These are phyloP conservation scores for Latheticus oryzae DNA, from an alignment of 2,888 invertebrate genomes.

Conservation along the genomic window DNA sequence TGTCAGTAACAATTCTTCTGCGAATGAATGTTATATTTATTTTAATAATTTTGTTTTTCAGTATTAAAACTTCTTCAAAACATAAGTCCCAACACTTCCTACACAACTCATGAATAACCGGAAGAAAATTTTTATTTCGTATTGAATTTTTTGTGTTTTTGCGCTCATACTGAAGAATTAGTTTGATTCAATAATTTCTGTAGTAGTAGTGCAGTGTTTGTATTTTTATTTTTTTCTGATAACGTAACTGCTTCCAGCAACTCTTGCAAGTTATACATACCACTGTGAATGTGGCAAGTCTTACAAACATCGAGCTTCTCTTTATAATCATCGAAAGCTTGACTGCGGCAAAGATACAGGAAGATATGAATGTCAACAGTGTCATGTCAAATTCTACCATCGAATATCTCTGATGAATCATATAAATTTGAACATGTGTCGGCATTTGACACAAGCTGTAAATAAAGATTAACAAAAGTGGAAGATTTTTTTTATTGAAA, in stretches of 20 bases:
- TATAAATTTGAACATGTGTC: constrained; percentile 24
- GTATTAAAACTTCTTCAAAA: too few species aligned
- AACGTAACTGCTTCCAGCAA: constrained; percentile 16
- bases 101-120: too few species aligned
- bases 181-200: too few species aligned
- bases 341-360: constrained; percentile 62
- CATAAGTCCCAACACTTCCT: too few species aligned
- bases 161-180: neutral
- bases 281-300: constrained; percentile 78
- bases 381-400: constrained; percentile 44
- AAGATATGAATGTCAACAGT: constrained; percentile 38
- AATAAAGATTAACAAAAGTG: too few species aligned
- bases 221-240: constrained; percentile 3
- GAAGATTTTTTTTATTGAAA: too few species aligned
- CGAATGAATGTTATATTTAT: neutral
- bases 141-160: neutral
- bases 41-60: too few species aligned
- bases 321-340: constrained; percentile 64
- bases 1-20: neutral
- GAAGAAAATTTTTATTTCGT: neutral
- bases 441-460: too few species aligned
- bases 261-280: constrained; percentile 49
- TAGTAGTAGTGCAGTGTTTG: neutral
- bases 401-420: constrained; percentile 26
- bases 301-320: constrained; percentile 60